These are phyloP conservation scores for Siphlonurus alternatus DNA, from an alignment of 2,888 invertebrate genomes.

Conservation along the genomic window DNA sequence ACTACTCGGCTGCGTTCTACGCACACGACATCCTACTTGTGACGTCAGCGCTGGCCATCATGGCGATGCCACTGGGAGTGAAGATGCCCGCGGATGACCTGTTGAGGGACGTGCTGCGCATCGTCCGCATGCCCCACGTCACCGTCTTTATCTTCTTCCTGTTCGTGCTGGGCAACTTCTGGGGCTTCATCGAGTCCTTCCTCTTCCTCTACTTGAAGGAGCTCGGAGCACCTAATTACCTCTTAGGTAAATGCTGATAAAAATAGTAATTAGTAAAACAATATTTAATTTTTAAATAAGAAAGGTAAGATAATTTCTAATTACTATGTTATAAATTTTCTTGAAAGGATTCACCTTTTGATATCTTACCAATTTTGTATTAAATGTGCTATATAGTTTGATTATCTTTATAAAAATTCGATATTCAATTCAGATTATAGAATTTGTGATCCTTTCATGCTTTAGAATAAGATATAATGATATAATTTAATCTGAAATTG, in stretches of 20 bases:
- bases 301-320: no score
- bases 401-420: no score
- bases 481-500: no score
- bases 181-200: conserved; percentile 81
- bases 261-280: not conserved
- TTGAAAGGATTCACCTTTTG: no score
- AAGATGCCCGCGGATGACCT: conserved; percentile 63
- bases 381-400: no score
- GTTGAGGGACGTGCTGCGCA: conserved; percentile 52
- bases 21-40: conserved; percentile 56
- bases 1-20: conserved; percentile 79
- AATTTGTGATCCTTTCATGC: no score
- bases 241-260: conserved; percentile 39
- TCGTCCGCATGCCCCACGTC: conserved; percentile 62
- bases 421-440: no score
- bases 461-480: no score
- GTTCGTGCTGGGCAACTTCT: conserved; percentile 67
- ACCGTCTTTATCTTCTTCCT: conserved; percentile 65
- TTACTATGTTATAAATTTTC: no score
- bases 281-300: no score
- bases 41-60: conserved; percentile 54
- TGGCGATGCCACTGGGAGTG: conserved; percentile 60
- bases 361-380: no score
- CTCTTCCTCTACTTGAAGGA: conserved; percentile 73
- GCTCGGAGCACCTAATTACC: conserved; percentile 64